Base-by-base conservation (phyloP, 2,797 vertebrate genomes). In the Melanotaenia parkinsoni region DNA sequence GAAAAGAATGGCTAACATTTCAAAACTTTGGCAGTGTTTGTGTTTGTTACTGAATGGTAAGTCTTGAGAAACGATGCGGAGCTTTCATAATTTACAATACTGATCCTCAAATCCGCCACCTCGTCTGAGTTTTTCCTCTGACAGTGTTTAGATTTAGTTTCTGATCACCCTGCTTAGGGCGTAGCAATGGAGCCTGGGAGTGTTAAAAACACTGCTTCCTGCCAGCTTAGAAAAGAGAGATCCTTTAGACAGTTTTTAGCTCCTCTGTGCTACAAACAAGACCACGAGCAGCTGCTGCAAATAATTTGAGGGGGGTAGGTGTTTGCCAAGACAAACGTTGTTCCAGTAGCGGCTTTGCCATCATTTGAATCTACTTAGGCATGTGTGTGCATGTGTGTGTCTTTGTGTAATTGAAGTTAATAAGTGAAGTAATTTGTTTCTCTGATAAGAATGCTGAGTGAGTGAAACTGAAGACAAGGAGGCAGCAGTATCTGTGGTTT, bases 271-370 rank as follows among this genome's bases (percentile, higher is more conserved):
- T 90, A 74, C 92, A 93, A 94, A 93, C 92, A 91, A 90, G 88
- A 82, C 70, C 74, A 63, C 45, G 77, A 86, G 85, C 94, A 94
- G 92, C 92, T 94, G 93, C 90, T 91, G 87, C 84, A 90, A 93
- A 94, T 93, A 92, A 94, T 92, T 87, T 89, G 80, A 84, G 77
- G 82, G 76, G 80, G 68, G 30, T 63, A 77, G 72, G 58, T 3
- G 66, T 76, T 76, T 89, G 93, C 94, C 93, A 95, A 94, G 86
- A 91, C 88, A 93, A 95, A 94, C 89, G 89, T 94, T 94, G 90
- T 93, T 92, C 84, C 88, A 92, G 91, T 86, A 91, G 92, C 88
- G 32, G 77, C 85, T 86, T 77, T 85, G 86, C 84, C 86, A 80
- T 92, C 85, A 63, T 79, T 78, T 30, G 47, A 76, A 77, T 92